Percentiles rank a stretch among this genome's conserved stretches.
Evolutionary conservation across 2,888 invertebrate genomes (phyloP).

Genomic region (Cyclophora albipunctata): DNA sequence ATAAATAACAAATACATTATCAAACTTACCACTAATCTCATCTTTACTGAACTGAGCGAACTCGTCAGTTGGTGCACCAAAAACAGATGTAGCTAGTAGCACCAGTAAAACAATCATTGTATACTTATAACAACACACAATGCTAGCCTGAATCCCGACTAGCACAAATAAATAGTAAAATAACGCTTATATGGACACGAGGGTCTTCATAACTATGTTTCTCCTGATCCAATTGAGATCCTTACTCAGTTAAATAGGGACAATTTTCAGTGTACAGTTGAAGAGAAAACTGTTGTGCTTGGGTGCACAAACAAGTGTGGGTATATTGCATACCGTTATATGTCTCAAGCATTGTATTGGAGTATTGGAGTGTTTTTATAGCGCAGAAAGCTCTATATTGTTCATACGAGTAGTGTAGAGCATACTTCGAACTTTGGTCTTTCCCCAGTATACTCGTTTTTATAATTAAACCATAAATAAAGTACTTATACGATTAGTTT

Average conservation of each 20-base stretch:
- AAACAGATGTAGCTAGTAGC: conserved; percentile 26
- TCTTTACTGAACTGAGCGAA: conserved; percentile 37
- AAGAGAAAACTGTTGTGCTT: no score
- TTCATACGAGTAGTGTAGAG: no score
- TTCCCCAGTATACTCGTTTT: no score
- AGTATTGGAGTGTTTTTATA: no score
- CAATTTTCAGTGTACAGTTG: conserved; percentile 48
- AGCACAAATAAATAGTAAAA: conserved; percentile 34
- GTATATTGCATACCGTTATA: no score
- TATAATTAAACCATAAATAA: no score
- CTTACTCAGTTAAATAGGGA: conserved; percentile 49
- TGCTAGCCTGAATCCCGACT: conserved; percentile 29
- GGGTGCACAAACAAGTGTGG: no score
- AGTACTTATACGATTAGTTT: no score
- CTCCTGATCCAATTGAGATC: conserved; percentile 60
- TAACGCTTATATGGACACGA: conserved; percentile 44
- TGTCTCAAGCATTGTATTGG: no score
- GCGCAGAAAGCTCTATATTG: no score
- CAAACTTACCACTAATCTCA: conserved; percentile 11
- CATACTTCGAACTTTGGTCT: no score
- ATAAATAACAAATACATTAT: no score
- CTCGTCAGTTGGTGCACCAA: conserved; percentile 43
- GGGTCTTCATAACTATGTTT: conserved; percentile 43
- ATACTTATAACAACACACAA: conserved; percentile 4
- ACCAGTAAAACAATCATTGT: conserved; percentile 38